Conservation (phyloP, 2,888 invertebrate species). For the Nomada ruficornis region DNA sequence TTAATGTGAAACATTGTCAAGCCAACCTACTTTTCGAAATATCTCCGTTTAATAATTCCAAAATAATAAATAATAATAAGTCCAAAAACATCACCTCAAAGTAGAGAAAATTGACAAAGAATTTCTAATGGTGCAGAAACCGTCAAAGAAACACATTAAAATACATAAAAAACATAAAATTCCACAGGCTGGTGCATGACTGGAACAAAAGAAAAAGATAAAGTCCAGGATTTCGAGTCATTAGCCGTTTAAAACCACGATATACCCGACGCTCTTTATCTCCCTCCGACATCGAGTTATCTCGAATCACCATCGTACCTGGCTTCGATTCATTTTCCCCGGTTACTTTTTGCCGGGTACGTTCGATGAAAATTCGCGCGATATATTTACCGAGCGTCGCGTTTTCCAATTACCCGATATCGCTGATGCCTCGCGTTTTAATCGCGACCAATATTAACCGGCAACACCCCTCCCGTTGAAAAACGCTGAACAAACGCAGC, state of each 20-base stretch:
- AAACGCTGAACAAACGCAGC: slow-evolving; percentile 14
- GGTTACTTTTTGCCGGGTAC: slow-evolving; percentile 28
- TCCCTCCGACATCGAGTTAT: neutral
- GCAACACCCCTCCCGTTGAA: neutral
- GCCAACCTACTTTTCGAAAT: neutral
- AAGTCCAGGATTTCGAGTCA: slow-evolving; percentile 6
- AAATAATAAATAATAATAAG: too few relatives aligned
- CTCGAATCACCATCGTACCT: neutral
- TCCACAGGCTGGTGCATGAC: too few relatives aligned
- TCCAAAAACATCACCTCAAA: too few relatives aligned
- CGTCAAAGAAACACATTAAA: too few relatives aligned
- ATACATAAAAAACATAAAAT: neutral
- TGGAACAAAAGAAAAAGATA: neutral
- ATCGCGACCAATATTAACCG: slow-evolving; percentile 47
- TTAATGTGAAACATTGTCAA: neutral
- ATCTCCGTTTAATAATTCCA: neutral
- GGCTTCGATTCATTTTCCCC: slow-evolving; percentile 43
- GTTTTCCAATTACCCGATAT: slow-evolving; percentile 52
- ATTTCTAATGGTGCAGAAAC: neutral
- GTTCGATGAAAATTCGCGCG: slow-evolving; percentile 32
- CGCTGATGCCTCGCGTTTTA: slow-evolving; percentile 47
- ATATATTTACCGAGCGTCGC: slow-evolving; percentile 47
- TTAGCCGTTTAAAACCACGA: slow-evolving; percentile 28
- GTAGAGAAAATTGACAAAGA: neutral
- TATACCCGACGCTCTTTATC: neutral